phyloP scores from a whole-genome alignment of 2,888 invertebrate species.

The Eupithecia pulchellata region DNA sequence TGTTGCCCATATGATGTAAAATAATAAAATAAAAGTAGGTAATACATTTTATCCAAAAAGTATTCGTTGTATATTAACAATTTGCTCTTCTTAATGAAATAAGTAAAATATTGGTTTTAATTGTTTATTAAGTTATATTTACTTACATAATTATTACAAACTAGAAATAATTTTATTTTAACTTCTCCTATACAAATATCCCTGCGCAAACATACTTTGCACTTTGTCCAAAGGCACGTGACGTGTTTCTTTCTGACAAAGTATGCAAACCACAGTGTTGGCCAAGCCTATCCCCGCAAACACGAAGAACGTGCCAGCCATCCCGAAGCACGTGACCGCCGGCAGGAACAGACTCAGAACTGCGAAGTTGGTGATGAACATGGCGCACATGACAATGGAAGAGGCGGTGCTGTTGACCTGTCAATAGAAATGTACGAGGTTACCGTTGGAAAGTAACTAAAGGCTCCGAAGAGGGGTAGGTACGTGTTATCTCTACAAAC shows the following conservation, averaged over 20 bases:
- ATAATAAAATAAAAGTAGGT: too few species aligned
- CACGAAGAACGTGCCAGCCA: constrained; percentile 63
- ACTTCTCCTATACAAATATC: constrained; percentile 49
- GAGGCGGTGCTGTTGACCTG: constrained; percentile 56
- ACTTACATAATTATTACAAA: neutral
- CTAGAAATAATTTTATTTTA: neutral
- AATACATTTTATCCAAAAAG: neutral
- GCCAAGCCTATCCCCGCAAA: constrained; percentile 55
- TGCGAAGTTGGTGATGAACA: constrained; percentile 52
- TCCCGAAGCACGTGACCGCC: constrained; percentile 52
- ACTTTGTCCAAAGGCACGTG: constrained; percentile 58
- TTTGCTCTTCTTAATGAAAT: neutral
- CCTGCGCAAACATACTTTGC: constrained; percentile 51
- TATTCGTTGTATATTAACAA: neutral
- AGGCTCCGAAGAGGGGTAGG: neutral
- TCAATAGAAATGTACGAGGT: neutral
- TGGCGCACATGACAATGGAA: constrained; percentile 39
- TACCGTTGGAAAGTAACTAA: neutral
- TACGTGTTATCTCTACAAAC: neutral
- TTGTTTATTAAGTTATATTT: neutral
- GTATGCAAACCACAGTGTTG: constrained; percentile 51
- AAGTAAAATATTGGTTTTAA: neutral
- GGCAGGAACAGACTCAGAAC: constrained; percentile 51
- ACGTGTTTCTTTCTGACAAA: constrained; percentile 68
- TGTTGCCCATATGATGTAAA: too few species aligned